Percentiles rank a stretch among this genome's conserved stretches.
Evolutionary conservation across 2,888 invertebrate genomes (phyloP).

Genomic region (Erpobdella octoculata): DNA sequence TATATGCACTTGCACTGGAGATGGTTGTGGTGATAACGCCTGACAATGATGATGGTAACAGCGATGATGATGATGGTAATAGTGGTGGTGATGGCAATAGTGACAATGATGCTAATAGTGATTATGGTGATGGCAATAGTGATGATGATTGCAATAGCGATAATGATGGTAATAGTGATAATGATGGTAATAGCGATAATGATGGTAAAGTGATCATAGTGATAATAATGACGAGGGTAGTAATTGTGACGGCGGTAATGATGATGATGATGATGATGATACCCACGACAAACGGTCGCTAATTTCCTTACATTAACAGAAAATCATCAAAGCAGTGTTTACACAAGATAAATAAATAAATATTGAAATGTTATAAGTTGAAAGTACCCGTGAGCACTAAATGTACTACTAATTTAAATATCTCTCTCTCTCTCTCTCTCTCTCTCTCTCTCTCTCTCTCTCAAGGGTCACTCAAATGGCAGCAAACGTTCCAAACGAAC

Average conservation of each 20-base stretch:
- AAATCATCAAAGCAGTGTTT: too few species aligned
- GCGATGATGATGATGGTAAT: not conserved
- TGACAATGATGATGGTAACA: not conserved
- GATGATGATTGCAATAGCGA: conserved; percentile 14
- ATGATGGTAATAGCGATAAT: conserved; percentile 4
- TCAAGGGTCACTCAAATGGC: too few species aligned
- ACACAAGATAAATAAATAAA: too few species aligned
- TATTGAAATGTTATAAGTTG: too few species aligned
- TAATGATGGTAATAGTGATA: conserved; percentile 21
- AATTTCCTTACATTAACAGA: too few species aligned
- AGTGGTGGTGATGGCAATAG: conserved; percentile 14
- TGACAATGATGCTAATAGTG: conserved; percentile 9
- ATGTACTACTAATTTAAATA: too few species aligned
- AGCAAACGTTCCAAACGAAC: too few species aligned
- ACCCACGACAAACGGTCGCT: not conserved
- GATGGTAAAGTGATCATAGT: conserved; percentile 15
- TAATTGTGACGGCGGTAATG: not conserved
- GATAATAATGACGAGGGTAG: conserved; percentile 7
- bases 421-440: too few species aligned
- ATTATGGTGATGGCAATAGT: conserved; percentile 16
- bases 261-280: not conserved
- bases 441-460: too few species aligned
- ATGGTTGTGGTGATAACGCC: not conserved
- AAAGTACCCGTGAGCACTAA: too few species aligned
- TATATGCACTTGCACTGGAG: not conserved